A percentile compares a stretch with the other conserved stretches of the same genome.
Conservation (phyloP, 1,140 invertebrate genomes). For the Pseudomyrmex concolor region DNA sequence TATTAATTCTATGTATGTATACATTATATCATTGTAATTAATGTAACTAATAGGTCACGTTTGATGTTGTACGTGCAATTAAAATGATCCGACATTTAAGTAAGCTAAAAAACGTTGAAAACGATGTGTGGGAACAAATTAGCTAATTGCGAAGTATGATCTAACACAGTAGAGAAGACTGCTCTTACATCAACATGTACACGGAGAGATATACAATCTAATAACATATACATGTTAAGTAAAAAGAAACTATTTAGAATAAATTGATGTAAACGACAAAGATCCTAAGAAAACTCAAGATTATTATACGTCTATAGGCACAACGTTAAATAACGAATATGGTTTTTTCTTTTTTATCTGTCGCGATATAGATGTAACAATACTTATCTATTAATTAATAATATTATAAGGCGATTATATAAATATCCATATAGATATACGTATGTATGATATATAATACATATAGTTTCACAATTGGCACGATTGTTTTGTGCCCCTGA, state of each 20-base stretch:
- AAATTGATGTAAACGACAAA: slow-evolving; percentile 25
- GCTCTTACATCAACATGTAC: neutral
- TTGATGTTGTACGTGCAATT: slow-evolving; percentile 23
- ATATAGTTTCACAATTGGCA: slow-evolving; percentile 58
- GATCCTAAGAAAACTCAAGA: slow-evolving; percentile 4
- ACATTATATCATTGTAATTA: no score
- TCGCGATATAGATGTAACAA: slow-evolving; percentile 15
- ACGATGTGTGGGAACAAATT: slow-evolving; percentile 10
- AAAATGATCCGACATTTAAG: slow-evolving; percentile 14
- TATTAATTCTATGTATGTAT: no score
- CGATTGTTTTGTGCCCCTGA: slow-evolving; percentile 42
- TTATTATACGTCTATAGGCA: slow-evolving; percentile 8
- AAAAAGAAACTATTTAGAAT: neutral
- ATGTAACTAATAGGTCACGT: neutral
- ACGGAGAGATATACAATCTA: slow-evolving; percentile 19
- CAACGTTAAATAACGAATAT: slow-evolving; percentile 31
- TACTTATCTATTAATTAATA: slow-evolving; percentile 51
- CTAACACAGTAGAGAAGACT: neutral
- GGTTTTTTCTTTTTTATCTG: neutral
- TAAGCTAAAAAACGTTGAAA: neutral
- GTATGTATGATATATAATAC: slow-evolving; percentile 42
- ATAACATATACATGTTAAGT: slow-evolving; percentile 17
- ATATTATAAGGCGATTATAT: slow-evolving; percentile 2
- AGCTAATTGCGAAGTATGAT: slow-evolving; percentile 16
- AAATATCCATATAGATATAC: slow-evolving; percentile 14